Base-by-base conservation (phyloP, 2,113 vertebrate genomes). In the Hippocampus abdominalis region DNA sequence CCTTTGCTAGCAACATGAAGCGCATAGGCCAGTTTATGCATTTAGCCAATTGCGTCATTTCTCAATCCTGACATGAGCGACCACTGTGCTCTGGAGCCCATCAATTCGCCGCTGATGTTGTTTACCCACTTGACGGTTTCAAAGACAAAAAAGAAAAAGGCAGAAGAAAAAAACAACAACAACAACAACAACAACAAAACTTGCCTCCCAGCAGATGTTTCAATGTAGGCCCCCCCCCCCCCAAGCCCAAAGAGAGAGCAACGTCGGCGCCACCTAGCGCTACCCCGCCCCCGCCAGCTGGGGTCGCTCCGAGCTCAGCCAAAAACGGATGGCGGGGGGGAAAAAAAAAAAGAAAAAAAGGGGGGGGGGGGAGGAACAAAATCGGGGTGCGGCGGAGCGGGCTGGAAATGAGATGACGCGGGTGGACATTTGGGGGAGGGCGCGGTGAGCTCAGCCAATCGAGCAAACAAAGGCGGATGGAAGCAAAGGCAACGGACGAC, bases 301-400 rank as follows among this genome's bases (percentile, higher is more conserved):
- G 91, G 91, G 92, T 86, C 92, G 89, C 86, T 92, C 79, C 77
- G 73, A 71, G 83, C 81, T 85, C 80, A 80, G 74, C 48, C 76
- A 82, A 82, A 82, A 69, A 70, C 18, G 0, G 40, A 2, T 0
- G 29, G 29, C 10, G 11, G 10, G 12, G 2, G 0, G 16, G 49
- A 76, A 68, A 76, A 76, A 74, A 70, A 69, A 78, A 77, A 76
- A 73, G 69, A 69, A 78, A 46, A 3, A 46, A 2, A 44, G 68
- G 72, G 76, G 60, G 72, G 27, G 29, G 29, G 27, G 27, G 2
- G 27, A 2, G 27, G 27, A 27, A 27, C 29, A 70, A 75, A 80
- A 83, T 82, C 1, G 29, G 29, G 29, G 29, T 3, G 2, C 29
- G 29, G 3, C 29, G 77, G 75, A 80, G 71, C 57, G 71, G 68